Evolutionary conservation across 2,888 invertebrate species (phyloP).

Genomic region (Rhorus exstirpatorius): DNA sequence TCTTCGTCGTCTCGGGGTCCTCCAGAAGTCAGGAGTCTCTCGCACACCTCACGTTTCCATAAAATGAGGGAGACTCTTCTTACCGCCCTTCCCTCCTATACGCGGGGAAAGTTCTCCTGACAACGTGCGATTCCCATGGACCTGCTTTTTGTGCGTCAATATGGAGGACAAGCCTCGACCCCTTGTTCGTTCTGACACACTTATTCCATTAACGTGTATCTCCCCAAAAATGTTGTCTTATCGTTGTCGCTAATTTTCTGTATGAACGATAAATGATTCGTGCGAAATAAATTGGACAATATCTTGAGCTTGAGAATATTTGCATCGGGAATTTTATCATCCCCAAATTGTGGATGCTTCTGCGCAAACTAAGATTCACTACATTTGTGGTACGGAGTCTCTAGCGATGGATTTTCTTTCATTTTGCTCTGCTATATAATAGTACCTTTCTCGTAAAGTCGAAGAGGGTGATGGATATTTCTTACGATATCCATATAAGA

Average conservation of each 20-base stretch:
- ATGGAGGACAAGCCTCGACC: neutral
- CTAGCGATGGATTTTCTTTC: too few relatives aligned
- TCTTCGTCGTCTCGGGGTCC: conserved; percentile 44
- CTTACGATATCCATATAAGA: too few relatives aligned
- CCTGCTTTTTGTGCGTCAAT: conserved; percentile 45
- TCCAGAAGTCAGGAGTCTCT: conserved; percentile 62
- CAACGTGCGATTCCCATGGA: conserved; percentile 64
- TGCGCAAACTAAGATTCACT: too few relatives aligned
- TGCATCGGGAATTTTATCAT: too few relatives aligned
- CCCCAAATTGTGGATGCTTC: too few relatives aligned
- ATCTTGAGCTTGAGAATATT: too few relatives aligned
- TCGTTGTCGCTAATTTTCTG: conserved; percentile 48
- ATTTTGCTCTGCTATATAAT: too few relatives aligned
- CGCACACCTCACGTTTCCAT: conserved; percentile 28
- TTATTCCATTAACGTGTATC: conserved; percentile 65
- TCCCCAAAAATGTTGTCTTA: conserved; percentile 47
- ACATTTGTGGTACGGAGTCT: too few relatives aligned
- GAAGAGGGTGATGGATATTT: too few relatives aligned
- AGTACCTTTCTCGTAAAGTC: too few relatives aligned
- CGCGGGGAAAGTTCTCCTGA: conserved; percentile 39
- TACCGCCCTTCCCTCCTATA: conserved; percentile 10
- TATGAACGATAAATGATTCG: conserved; percentile 41
- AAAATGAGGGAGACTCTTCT: conserved; percentile 1
- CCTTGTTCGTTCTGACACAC: conserved; percentile 46
- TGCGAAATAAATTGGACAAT: neutral